These are phyloP conservation scores for Leptopilina drosophilae DNA, from an alignment of 2,888 invertebrate species.

Conservation along the genomic window DNA sequence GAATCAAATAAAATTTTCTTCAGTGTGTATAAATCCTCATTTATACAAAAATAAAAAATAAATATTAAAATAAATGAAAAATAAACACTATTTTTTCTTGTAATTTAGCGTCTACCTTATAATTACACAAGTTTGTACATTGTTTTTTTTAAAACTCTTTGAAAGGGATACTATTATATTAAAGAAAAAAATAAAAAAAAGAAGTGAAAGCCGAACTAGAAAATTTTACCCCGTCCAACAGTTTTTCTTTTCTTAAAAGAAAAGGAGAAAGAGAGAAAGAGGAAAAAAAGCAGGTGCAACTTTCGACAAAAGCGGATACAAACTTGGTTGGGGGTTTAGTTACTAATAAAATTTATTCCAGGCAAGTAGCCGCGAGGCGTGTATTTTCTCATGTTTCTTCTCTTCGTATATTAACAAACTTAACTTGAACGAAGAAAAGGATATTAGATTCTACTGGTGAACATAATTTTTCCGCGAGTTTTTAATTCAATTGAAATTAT, in stretches of 20 bases:
- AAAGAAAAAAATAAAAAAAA: background rate
- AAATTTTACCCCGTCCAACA: background rate
- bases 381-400: conserved; percentile 29
- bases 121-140: background rate
- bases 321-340: conserved; percentile 8
- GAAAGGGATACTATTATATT: conserved; percentile 2
- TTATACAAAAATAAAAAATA: too few relatives aligned
- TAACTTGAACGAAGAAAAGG: background rate
- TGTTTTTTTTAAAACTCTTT: background rate
- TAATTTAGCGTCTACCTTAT: background rate
- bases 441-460: background rate
- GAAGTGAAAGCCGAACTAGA: background rate
- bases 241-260: background rate
- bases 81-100: too few relatives aligned
- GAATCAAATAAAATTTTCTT: too few relatives aligned
- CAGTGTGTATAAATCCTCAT: too few relatives aligned
- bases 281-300: background rate
- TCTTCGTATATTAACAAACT: conserved; percentile 23
- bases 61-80: too few relatives aligned
- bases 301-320: conserved; percentile 11
- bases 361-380: conserved; percentile 14
- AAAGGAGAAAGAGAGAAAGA: too few relatives aligned
- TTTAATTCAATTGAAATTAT: background rate
- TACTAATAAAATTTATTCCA: conserved; percentile 33
- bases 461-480: background rate